Percentiles rank a stretch among this genome's conserved stretches.
These are phyloP conservation scores for Strix occidentalis DNA, from an alignment of 2,797 vertebrate genomes.

Conservation along the genomic window DNA sequence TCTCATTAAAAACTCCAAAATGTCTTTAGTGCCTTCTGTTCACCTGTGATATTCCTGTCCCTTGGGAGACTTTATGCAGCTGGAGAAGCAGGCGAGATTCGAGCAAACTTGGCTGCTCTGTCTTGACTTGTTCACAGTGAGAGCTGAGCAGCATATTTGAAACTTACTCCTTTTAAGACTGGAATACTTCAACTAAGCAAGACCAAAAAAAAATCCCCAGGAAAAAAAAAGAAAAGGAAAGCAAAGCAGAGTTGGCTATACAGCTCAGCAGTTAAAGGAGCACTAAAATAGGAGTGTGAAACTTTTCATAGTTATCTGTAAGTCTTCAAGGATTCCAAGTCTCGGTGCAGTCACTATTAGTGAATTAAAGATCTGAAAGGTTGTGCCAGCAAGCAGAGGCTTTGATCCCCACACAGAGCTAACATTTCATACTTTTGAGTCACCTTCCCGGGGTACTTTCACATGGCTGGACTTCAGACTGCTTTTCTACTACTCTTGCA, in stretches of 20 bases:
- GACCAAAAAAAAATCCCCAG: neutral
- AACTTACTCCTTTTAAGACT: neutral
- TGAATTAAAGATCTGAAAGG: slow-evolving; percentile 40
- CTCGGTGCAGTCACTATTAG: neutral
- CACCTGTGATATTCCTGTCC: slow-evolving; percentile 9
- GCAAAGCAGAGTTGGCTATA: neutral
- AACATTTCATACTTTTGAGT: neutral
- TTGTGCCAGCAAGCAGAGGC: neutral
- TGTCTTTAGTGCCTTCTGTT: slow-evolving; percentile 9
- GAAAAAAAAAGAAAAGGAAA: neutral
- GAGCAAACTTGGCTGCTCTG: neutral
- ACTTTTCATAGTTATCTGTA: neutral
- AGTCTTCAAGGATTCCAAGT: neutral
- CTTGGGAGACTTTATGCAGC: slow-evolving; percentile 17
- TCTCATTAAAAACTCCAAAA: neutral
- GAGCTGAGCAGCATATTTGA: neutral
- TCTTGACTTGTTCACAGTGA: slow-evolving; percentile 3
- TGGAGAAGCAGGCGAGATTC: neutral
- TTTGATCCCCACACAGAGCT: slow-evolving; percentile 4
- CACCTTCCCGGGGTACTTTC: neutral
- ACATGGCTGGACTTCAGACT: neutral
- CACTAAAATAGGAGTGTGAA: neutral
- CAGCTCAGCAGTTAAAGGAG: neutral
- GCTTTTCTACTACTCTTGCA: neutral
- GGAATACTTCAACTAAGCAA: neutral